Evolutionary conservation across 1,140 invertebrate species (phyloP).

Genomic region (Orussus abietinus): DNA sequence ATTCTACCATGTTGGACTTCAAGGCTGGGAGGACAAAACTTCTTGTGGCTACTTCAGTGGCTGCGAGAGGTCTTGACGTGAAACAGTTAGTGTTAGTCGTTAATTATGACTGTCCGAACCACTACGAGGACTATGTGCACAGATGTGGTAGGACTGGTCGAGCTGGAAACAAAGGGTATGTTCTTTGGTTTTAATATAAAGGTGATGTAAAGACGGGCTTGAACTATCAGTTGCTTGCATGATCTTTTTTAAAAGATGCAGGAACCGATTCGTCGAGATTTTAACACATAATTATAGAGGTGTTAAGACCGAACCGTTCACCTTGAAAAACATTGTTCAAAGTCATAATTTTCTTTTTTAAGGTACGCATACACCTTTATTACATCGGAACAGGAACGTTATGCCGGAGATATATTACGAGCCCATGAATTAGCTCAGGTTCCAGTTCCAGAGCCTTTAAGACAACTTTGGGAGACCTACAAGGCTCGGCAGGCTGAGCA

Average conservation of each 20-base stretch:
- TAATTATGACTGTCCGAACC: conserved; percentile 99
- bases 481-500: conserved; percentile 84
- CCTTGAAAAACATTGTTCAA: background rate
- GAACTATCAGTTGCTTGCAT: no score
- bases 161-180: conserved; percentile 90
- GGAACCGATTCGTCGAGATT: no score
- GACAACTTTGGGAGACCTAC: conserved; percentile 84
- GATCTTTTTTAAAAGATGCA: no score
- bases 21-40: conserved; percentile 87
- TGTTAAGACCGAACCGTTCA: no score
- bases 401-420: conserved; percentile 89
- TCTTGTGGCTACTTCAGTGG: conserved; percentile 92
- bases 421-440: conserved; percentile 83
- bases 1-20: conserved; percentile 97
- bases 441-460: conserved; percentile 70
- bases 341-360: conserved; percentile 2
- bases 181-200: conserved; percentile 25
- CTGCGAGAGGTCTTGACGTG: conserved; percentile 94
- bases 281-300: no score
- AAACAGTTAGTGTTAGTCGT: conserved; percentile 97
- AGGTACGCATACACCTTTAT: conserved; percentile 92
- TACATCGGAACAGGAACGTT: conserved; percentile 88
- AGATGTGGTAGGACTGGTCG: conserved; percentile 89
- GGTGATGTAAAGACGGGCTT: background rate
- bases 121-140: conserved; percentile 99